Base-by-base conservation (phyloP, 2,888 invertebrate genomes). In the Ceramica pisi region DNA sequence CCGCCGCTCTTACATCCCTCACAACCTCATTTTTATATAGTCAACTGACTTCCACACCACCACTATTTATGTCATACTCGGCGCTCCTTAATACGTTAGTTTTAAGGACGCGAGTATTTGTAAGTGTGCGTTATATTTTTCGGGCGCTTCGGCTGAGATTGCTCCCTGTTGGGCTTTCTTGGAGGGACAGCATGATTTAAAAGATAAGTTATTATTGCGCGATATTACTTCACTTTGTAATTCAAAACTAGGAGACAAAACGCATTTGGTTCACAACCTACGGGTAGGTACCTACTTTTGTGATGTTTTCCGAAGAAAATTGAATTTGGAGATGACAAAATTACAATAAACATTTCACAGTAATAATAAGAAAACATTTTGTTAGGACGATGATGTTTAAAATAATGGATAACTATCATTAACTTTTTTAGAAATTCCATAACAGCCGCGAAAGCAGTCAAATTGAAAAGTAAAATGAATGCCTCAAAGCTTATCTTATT, bases 11-110 rank as follows among this genome's bases (percentile, higher is more conserved):
- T 89, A 92, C 93, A 93, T 92, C 93, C 90, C 91, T 91, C 90
- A 92, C 92, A 93, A 90, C 92, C 94, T 92, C 94, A 95, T 94
- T 95, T 95, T 95, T 95, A 95, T 95, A 94, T 94, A 95, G 94
- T 95, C 94, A 92, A 95, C 94, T 95, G 95, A 95, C 95, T 95
- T 95, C 94, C 93, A 93, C 93, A 91, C 93, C 92, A 92, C 92
- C 93, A 94, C 94, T 95, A 95, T 94, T 95, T 94, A 95, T 95
- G 94, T 94, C 95, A 95, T 94, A 94, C 92, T 93, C 92, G 91
- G 90, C 92, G 92, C 92, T 93, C 92, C 92, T 92, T 94, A 93
- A 94, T 95, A 93, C 92, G 92, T 93, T 94, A 94, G n/a, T 94
- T 94, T 95, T 92, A 91, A 93, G 90, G 92, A 92, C 90, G 91